These are phyloP conservation scores for Trichechus manatus DNA, from an alignment of 2,113 vertebrate species.

Conservation along the genomic window DNA sequence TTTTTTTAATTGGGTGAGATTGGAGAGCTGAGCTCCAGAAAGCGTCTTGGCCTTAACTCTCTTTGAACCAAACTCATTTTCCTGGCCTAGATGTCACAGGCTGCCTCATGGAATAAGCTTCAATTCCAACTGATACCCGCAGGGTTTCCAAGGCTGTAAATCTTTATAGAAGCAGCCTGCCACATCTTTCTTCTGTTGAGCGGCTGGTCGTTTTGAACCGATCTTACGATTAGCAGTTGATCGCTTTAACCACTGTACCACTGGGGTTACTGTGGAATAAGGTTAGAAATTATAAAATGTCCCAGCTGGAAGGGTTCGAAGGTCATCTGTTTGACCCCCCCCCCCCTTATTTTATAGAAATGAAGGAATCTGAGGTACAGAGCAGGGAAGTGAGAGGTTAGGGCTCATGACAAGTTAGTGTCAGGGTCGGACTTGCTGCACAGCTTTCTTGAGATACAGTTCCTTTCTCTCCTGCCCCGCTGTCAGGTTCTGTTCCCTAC, in stretches of 20 bases:
- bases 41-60: background rate
- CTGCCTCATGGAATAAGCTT: background rate
- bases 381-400: accelerated
- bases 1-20: background rate
- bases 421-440: accelerated
- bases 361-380: background rate
- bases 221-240: too few species aligned
- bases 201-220: too few species aligned
- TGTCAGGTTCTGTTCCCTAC: background rate
- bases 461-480: background rate
- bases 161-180: too few species aligned
- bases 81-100: background rate
- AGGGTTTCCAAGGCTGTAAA: too few species aligned
- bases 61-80: background rate
- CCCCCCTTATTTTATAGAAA: background rate
- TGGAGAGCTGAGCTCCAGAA: background rate
- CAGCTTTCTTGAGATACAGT: background rate
- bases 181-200: too few species aligned
- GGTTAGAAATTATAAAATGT: background rate
- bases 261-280: background rate
- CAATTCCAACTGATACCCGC: too few species aligned
- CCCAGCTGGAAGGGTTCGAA: background rate
- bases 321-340: background rate
- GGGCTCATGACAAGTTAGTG: background rate
- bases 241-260: too few species aligned